Conservation (phyloP, 2,797 vertebrate species). For the Falco cherrug region DNA sequence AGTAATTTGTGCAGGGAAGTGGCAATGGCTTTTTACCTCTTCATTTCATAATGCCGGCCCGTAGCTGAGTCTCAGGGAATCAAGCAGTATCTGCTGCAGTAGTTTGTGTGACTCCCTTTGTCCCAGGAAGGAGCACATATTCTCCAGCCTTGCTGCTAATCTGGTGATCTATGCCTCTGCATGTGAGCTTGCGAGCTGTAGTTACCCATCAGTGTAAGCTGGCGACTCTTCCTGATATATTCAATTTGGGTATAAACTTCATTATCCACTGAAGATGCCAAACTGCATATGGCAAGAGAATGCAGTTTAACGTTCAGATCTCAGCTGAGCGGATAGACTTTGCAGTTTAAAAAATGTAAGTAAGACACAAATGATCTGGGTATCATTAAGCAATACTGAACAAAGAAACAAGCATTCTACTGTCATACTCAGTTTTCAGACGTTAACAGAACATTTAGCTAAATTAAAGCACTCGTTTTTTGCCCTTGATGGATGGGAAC, state of each 20-base stretch:
- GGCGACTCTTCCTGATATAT: background rate
- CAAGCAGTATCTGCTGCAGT: background rate
- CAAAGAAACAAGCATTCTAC: background rate
- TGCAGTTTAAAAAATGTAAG: background rate
- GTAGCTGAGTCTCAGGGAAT: background rate
- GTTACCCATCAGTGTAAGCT: background rate
- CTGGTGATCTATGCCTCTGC: background rate
- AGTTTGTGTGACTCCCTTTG: background rate
- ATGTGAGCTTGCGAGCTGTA: background rate
- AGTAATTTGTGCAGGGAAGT: background rate
- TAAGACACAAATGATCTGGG: background rate
- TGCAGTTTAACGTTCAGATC: background rate
- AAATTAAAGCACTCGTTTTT: background rate
- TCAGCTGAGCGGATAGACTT: background rate
- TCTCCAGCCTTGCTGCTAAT: background rate
- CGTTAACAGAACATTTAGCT: background rate
- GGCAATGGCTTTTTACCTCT: background rate
- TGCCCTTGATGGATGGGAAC: background rate
- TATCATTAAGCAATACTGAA: background rate
- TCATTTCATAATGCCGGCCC: background rate
- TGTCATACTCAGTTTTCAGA: background rate
- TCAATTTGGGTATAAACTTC: background rate
- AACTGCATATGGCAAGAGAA: background rate
- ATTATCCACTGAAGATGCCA: background rate
- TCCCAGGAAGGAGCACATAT: background rate